Evolutionary conservation across 2,888 invertebrate species (phyloP), one percentile per base, ranked within the genome.

Genomic region (Philonicus albiceps): DNA sequence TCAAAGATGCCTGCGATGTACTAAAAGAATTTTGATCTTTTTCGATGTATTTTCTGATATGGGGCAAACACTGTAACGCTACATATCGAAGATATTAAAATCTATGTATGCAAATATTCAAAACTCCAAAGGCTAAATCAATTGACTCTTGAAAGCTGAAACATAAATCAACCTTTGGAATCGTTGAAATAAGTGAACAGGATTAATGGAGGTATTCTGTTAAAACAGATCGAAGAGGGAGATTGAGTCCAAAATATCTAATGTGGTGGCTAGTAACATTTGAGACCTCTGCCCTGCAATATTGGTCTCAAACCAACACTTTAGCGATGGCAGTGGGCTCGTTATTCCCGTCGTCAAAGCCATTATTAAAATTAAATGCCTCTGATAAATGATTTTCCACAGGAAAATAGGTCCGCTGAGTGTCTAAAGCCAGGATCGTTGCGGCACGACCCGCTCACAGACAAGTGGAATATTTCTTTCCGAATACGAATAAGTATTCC

Each of bases 401-500:
- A 16, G 30, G 49, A 80, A 80, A 80, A 43, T 49, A 27, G 49
- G 49, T 80, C 27, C 43, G 31, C 6, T 7, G 74, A 74, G 43
- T 76, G 19, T 80, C 30, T 22, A 80, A 27, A 53, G 53, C 27
- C 22, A 80, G 22, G 37, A 80, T 49, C 53, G 53, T 13, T 1
- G 53, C 64, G 76, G 76, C 76, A 76, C 76, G 76, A 76, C 40
- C 5, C 13, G 34, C 40, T 22, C 40, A 37, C 40, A 76, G 49
- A 30, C 72, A 83, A 83, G 72, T 83, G 72, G 34, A 37, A 40
- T 55, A 43, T 55, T 64, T 64, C 64, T 34, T 43, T 72, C 37
- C 64, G 64, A 83, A 83, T 83, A 37, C 37, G 64, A 83, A 83
- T 83, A 83, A 55, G 83, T 83, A 37, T 83, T 83, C 83, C 83